phyloP scores from a whole-genome alignment of 2,797 vertebrate species.

The Parambassis ranga region DNA sequence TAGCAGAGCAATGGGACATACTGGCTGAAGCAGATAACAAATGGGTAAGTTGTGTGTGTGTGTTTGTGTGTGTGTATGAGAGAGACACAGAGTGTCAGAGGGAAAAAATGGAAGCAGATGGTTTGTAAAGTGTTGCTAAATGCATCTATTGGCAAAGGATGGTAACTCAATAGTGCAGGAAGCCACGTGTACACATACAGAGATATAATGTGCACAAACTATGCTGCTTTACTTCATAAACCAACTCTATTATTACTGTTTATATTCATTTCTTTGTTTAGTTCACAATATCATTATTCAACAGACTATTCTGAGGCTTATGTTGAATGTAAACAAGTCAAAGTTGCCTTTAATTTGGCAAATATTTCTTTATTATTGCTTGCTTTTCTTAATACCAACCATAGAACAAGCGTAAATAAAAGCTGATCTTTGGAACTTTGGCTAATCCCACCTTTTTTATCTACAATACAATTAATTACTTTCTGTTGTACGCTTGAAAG shows the following conservation, averaged over 20 bases:
- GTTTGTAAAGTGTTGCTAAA: neutral
- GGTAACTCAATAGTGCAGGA: neutral
- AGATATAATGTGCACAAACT: neutral
- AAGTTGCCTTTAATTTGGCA: neutral
- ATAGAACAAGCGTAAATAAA: too few species aligned
- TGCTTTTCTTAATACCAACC: neutral
- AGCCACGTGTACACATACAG: neutral
- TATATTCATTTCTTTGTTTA: too few species aligned
- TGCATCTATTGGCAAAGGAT: neutral
- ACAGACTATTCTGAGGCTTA: too few species aligned
- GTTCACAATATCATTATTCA: neutral
- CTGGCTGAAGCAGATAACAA: constrained; percentile 51
- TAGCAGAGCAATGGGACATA: constrained; percentile 55
- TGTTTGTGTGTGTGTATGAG: neutral
- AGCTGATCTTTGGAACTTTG: too few species aligned
- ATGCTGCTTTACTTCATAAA: neutral
- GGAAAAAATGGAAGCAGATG: neutral
- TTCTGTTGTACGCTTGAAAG: neutral
- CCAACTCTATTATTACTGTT: too few species aligned
- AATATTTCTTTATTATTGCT: neutral
- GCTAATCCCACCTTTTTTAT: too few species aligned
- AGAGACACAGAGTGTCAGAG: constrained; percentile 1
- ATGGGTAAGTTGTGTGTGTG: constrained; percentile 5
- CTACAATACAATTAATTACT: neutral
- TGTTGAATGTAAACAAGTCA: too few species aligned